Conservation (phyloP, 2,888 invertebrate species). For the Nesidiocoris tenuis region DNA sequence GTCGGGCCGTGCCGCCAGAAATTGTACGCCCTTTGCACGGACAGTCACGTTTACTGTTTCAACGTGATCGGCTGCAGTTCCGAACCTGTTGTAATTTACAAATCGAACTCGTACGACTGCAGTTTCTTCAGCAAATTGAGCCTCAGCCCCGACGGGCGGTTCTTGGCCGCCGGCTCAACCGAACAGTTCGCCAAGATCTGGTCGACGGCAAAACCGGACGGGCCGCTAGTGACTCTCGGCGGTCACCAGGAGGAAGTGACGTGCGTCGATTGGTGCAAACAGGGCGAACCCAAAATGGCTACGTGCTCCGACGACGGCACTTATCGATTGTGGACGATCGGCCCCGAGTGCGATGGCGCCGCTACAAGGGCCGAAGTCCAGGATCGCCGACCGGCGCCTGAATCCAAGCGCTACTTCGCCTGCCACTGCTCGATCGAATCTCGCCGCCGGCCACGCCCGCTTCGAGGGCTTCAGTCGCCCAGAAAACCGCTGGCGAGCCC, state of each 20-base stretch:
- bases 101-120: slow-evolving; percentile 70
- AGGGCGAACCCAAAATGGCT: slow-evolving; percentile 19
- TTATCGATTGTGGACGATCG: not conserved
- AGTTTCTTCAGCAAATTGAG: slow-evolving; percentile 57
- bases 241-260: slow-evolving; percentile 87
- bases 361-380: not conserved
- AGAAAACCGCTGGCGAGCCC: slow-evolving; percentile 4
- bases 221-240: slow-evolving; percentile 66
- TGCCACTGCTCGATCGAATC: not conserved
- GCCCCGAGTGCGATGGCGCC: not conserved
- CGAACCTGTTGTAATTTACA: slow-evolving; percentile 60
- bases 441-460: not conserved
- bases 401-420: not conserved
- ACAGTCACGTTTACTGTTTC: slow-evolving; percentile 81
- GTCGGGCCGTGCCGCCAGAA: slow-evolving; percentile 68
- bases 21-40: slow-evolving; percentile 84
- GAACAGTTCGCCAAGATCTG: slow-evolving; percentile 85
- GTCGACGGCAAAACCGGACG: slow-evolving; percentile 59
- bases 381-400: not conserved
- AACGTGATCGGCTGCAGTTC: slow-evolving; percentile 70
- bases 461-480: not conserved
- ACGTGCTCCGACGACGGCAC: slow-evolving; percentile 32
- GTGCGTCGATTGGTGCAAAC: slow-evolving; percentile 65
- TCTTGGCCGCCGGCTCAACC: slow-evolving; percentile 84
- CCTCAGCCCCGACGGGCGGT: slow-evolving; percentile 76